Evolutionary conservation across 2,113 vertebrate genomes (phyloP).

Genomic region (Hippopotamus amphibius): DNA sequence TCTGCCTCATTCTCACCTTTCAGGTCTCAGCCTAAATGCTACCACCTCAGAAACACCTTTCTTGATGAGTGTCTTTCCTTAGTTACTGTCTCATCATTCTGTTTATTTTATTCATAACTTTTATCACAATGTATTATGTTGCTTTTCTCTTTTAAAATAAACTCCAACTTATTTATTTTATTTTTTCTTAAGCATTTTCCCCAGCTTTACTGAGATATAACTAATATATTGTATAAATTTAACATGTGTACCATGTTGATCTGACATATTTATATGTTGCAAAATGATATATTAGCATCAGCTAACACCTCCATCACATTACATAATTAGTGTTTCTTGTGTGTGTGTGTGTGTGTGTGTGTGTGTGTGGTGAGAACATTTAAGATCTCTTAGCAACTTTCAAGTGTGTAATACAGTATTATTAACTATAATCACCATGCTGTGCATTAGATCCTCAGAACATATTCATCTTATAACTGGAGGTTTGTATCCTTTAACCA

Average conservation of each 20-base stretch:
- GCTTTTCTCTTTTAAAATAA: background rate
- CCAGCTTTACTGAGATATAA: background rate
- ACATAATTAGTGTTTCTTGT: background rate
- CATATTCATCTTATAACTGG: background rate
- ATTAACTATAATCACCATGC: background rate
- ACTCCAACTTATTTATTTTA: background rate
- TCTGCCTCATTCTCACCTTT: background rate
- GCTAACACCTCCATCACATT: background rate
- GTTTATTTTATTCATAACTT: slow-evolving; percentile 27
- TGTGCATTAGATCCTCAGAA: background rate
- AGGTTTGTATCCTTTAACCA: background rate
- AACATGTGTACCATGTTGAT: background rate
- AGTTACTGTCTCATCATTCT: background rate
- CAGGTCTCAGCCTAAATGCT: background rate
- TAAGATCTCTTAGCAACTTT: background rate
- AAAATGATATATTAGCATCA: background rate
- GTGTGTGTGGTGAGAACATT: background rate
- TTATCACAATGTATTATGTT: background rate
- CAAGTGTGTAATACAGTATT: background rate
- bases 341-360: no score
- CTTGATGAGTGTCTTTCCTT: background rate
- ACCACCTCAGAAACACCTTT: background rate
- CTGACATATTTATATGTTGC: background rate
- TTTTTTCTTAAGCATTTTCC: background rate
- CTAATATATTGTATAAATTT: background rate